phyloP scores from a whole-genome alignment of 2,797 vertebrate species.

The Siniperca obscura region DNA sequence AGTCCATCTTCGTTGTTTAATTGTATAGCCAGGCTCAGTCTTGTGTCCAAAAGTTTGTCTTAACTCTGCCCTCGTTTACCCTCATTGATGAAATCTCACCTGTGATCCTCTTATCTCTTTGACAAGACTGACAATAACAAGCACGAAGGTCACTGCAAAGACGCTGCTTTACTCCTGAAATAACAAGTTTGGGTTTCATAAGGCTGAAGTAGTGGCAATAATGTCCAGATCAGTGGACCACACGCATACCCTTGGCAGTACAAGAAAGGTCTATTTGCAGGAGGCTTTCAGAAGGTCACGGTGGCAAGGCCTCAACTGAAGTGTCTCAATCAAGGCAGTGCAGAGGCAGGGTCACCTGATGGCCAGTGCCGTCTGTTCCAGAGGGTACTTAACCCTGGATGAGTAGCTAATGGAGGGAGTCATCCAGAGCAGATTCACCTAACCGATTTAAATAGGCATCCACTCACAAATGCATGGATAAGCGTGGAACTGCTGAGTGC shows the following conservation, averaged over 20 bases:
- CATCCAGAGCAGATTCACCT: slow-evolving; percentile 58
- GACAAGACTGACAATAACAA: slow-evolving; percentile 73
- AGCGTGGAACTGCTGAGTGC: slow-evolving; percentile 50
- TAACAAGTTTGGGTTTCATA: slow-evolving; percentile 63
- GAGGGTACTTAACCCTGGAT: slow-evolving; percentile 72
- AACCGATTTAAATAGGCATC: slow-evolving; percentile 66
- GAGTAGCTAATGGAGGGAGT: slow-evolving; percentile 76
- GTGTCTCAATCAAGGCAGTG: slow-evolving; percentile 65
- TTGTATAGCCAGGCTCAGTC: slow-evolving; percentile 25
- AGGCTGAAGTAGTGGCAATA: slow-evolving; percentile 56
- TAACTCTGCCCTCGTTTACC: slow-evolving; percentile 52
- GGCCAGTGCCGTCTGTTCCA: slow-evolving; percentile 45
- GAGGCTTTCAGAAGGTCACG: slow-evolving; percentile 60
- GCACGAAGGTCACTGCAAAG: slow-evolving; percentile 75
- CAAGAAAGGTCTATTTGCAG: slow-evolving; percentile 51
- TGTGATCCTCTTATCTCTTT: slow-evolving; percentile 77
- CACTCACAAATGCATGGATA: slow-evolving; percentile 55
- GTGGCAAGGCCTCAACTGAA: slow-evolving; percentile 51
- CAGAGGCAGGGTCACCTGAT: slow-evolving; percentile 59
- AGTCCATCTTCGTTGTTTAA: slow-evolving; percentile 33
- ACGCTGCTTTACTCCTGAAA: slow-evolving; percentile 57
- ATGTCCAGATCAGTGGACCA: slow-evolving; percentile 64
- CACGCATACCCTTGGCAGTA: slow-evolving; percentile 41
- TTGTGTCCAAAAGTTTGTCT: slow-evolving; percentile 38
- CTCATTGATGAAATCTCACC: slow-evolving; percentile 70